A percentile compares a stretch with the other conserved stretches of the same genome.
Conservation (phyloP, 2,797 vertebrate genomes). For the Rhabdophis nuchalis region DNA sequence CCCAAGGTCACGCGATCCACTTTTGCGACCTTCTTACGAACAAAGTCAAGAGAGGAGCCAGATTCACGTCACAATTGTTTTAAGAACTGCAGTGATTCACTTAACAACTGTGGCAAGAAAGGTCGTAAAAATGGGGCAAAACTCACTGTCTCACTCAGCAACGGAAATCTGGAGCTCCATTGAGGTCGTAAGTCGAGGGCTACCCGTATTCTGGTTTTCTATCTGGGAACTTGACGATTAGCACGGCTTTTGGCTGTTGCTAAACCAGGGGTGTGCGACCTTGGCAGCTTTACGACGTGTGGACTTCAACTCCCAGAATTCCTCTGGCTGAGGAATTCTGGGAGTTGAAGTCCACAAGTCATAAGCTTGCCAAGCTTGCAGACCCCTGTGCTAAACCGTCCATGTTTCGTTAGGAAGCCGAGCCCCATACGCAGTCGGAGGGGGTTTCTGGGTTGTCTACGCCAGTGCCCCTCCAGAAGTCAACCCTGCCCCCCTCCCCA, state of each 20-base stretch:
- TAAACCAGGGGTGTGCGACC: no score
- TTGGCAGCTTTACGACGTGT: no score
- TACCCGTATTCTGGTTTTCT: not conserved
- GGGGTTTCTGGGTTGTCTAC: rapidly evolving
- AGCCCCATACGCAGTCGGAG: rapidly evolving
- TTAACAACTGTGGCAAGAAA: not conserved
- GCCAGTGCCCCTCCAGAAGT: not conserved
- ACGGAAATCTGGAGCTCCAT: not conserved
- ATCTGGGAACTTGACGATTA: not conserved
- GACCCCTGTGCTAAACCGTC: no score
- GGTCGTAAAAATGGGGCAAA: not conserved
- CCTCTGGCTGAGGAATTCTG: no score
- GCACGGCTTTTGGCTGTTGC: not conserved
- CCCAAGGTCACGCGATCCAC: no score
- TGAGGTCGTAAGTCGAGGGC: not conserved
- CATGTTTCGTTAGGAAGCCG: not conserved
- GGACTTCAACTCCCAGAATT: no score
- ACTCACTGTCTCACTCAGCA: not conserved
- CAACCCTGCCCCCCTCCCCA: not conserved
- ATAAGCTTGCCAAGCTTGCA: no score
- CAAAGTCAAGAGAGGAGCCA: no score
- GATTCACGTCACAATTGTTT: no score
- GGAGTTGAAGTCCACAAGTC: no score
- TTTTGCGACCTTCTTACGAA: no score
- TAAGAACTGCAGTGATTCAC: no score